These are phyloP conservation scores for Bombus turneri DNA, from an alignment of 1,140 invertebrate genomes.

Conservation along the genomic window DNA sequence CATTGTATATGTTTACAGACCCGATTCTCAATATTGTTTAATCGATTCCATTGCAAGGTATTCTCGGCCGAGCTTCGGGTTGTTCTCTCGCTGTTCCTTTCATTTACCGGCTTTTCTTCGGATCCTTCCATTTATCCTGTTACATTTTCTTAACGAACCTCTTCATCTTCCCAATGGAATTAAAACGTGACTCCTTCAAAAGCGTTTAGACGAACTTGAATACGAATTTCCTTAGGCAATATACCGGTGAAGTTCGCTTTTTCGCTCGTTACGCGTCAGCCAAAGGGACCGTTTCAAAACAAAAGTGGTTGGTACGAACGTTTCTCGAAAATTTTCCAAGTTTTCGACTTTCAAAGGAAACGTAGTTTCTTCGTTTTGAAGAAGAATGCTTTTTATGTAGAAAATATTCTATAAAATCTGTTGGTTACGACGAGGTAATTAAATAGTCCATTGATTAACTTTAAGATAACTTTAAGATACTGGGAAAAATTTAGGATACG, in stretches of 20 bases:
- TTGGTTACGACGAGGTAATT: background rate
- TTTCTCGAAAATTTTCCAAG: too few relatives aligned
- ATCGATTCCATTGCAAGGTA: constrained; percentile 5
- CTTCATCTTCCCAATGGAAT: constrained; percentile 4
- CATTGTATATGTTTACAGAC: background rate
- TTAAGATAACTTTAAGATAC: too few relatives aligned
- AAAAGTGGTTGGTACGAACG: too few relatives aligned
- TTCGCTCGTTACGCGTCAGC: background rate
- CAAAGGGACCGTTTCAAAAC: background rate
- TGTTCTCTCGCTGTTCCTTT: background rate
- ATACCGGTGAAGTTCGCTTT: background rate
- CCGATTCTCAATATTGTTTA: background rate
- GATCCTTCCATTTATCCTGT: background rate
- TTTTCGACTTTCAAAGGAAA: too few relatives aligned
- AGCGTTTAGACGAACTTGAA: constrained; percentile 18
- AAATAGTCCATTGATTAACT: background rate
- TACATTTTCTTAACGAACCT: constrained; percentile 17
- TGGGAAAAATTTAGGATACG: background rate
- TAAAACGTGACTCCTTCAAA: constrained; percentile 18
- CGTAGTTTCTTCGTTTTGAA: background rate
- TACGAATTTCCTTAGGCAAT: background rate
- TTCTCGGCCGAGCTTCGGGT: background rate
- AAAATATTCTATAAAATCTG: background rate
- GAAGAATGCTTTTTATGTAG: background rate
- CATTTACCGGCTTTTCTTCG: background rate